A percentile compares a stretch with the other conserved stretches of the same genome.
Evolutionary conservation across 2,888 invertebrate species (phyloP).

Genomic region (Amphimallon solstitiale): DNA sequence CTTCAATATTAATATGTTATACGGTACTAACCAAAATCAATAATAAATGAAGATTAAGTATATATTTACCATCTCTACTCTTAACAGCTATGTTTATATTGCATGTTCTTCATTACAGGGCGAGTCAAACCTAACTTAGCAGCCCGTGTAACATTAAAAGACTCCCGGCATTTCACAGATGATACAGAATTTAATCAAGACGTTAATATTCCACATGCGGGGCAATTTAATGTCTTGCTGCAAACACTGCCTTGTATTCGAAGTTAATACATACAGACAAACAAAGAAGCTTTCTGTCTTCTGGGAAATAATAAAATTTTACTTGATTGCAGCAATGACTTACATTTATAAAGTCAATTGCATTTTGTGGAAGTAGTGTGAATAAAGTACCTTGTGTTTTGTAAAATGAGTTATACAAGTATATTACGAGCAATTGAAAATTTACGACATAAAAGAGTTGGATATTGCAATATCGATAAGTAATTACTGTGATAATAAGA

Average conservation of each 20-base stretch:
- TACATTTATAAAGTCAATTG: constrained; percentile 18
- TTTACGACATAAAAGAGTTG: not conserved
- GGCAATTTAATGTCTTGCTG: not conserved
- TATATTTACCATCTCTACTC: too few relatives aligned
- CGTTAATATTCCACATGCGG: constrained; percentile 6
- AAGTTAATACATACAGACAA: too few relatives aligned
- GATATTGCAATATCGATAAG: too few relatives aligned
- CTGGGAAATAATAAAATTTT: constrained; percentile 14
- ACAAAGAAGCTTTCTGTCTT: not conserved
- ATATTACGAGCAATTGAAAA: not conserved
- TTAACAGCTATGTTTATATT: too few relatives aligned
- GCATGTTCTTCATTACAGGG: too few relatives aligned
- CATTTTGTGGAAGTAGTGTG: not conserved
- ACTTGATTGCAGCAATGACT: constrained; percentile 4
- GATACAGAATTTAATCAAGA: constrained; percentile 8
- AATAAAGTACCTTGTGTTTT: not conserved
- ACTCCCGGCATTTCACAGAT: not conserved
- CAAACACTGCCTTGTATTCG: not conserved
- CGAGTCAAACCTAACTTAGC: too few relatives aligned
- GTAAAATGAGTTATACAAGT: not conserved
- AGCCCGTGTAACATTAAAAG: too few relatives aligned
- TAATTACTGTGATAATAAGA: too few relatives aligned
- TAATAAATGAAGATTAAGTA: too few relatives aligned
- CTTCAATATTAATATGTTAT: too few relatives aligned
- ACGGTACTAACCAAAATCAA: too few relatives aligned